Evolutionary conservation across 2,797 vertebrate genomes (phyloP).

Genomic region (Ispidina picta): DNA sequence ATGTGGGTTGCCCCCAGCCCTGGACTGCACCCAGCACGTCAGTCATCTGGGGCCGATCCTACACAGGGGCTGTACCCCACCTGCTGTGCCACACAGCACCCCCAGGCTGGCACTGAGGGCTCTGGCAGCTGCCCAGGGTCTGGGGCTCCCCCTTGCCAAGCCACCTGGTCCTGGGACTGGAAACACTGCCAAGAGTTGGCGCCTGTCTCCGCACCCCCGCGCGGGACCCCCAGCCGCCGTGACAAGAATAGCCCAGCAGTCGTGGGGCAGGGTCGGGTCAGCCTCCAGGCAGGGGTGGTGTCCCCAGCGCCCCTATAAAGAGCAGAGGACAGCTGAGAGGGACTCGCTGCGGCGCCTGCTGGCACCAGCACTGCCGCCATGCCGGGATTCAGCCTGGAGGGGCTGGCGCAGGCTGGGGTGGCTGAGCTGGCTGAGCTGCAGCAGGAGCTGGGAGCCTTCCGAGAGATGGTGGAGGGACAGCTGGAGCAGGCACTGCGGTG

Average conservation of each 20-base stretch:
- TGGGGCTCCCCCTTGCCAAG: background rate
- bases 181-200: background rate
- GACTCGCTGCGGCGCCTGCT: background rate
- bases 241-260: slow-evolving; percentile 53
- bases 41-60: background rate
- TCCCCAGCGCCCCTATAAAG: slow-evolving; percentile 19
- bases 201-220: background rate
- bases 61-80: background rate
- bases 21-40: accelerated
- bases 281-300: background rate
- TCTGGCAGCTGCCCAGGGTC: accelerated
- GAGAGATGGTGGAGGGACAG: slow-evolving; percentile 74
- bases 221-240: background rate
- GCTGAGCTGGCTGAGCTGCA: slow-evolving; percentile 79
- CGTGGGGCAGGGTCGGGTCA: background rate
- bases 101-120: background rate
- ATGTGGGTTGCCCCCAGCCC: background rate
- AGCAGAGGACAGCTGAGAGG: background rate
- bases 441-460: slow-evolving; percentile 83
- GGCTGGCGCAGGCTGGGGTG: slow-evolving; percentile 19
- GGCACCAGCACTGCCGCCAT: slow-evolving; percentile 23
- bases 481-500: slow-evolving; percentile 72
- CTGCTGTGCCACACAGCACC: background rate
- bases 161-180: background rate
- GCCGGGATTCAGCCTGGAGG: slow-evolving; percentile 69